These are phyloP conservation scores for Scolopax bukidnonensis DNA, from an alignment of 2,797 vertebrate genomes.

Conservation along the genomic window DNA sequence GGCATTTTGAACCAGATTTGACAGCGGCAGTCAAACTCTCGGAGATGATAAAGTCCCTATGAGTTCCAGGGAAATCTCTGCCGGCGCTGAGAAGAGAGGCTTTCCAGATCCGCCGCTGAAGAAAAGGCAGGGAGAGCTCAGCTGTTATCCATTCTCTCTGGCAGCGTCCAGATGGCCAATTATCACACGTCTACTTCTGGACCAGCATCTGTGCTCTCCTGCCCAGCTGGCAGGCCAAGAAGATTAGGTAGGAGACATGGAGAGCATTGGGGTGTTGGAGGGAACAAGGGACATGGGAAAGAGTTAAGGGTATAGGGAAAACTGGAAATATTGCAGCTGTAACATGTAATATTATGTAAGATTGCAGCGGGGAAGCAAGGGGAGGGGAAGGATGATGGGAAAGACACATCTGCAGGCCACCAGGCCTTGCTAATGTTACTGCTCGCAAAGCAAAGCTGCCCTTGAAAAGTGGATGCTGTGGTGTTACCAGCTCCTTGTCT, in stretches of 20 bases:
- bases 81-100: neutral
- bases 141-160: slow-evolving; percentile 64
- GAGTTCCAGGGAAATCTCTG: slow-evolving; percentile 57
- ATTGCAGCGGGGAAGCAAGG: neutral
- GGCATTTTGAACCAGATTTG: slow-evolving; percentile 25
- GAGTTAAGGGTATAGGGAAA: neutral
- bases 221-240: slow-evolving; percentile 55
- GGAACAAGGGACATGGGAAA: neutral
- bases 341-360: slow-evolving; percentile 39
- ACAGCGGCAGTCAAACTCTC: neutral
- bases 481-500: neutral
- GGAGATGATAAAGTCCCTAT: slow-evolving; percentile 35
- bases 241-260: slow-evolving; percentile 60
- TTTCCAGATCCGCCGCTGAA: slow-evolving; percentile 31
- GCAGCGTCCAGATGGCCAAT: slow-evolving; percentile 60
- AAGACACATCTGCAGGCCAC: slow-evolving; percentile 33
- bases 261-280: slow-evolving; percentile 7
- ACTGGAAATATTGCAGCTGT: slow-evolving; percentile 45
- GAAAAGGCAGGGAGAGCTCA: slow-evolving; percentile 50
- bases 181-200: slow-evolving; percentile 70
- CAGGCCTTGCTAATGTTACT: neutral
- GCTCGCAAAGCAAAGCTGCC: neutral
- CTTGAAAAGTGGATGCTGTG: neutral
- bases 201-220: slow-evolving; percentile 30
- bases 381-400: neutral